Evolutionary conservation across 2,888 invertebrate species (phyloP).

Genomic region (Phragmatobia fuliginosa): DNA sequence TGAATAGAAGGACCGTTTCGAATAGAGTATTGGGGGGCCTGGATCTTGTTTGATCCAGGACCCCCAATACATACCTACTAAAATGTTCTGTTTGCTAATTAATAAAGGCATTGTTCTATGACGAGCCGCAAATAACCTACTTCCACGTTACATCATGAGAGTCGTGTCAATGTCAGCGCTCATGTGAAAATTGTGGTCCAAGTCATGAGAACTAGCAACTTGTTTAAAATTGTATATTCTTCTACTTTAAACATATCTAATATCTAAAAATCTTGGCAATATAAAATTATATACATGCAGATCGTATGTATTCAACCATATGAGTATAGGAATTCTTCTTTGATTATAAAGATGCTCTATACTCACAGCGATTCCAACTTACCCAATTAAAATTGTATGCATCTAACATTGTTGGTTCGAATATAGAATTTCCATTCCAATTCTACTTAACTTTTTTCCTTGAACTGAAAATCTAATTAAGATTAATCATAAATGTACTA

Average conservation of each 20-base stretch:
- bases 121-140: constrained; percentile 41
- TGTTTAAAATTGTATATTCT: not conserved
- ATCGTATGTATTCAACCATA: too few species aligned
- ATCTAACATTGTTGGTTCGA: not conserved
- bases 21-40: too few species aligned
- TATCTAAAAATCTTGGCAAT: too few species aligned
- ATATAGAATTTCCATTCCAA: not conserved
- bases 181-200: constrained; percentile 30
- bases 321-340: too few species aligned
- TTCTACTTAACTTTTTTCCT: too few species aligned
- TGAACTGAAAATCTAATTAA: too few species aligned
- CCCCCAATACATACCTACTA: too few species aligned
- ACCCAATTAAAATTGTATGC: not conserved
- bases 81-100: constrained; percentile 45
- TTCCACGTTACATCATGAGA: constrained; percentile 56
- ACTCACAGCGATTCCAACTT: not conserved
- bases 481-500: too few species aligned
- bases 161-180: constrained; percentile 61
- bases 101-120: constrained; percentile 48
- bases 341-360: too few species aligned
- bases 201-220: constrained; percentile 6
- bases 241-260: too few species aligned
- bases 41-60: too few species aligned
- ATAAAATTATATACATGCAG: not conserved
- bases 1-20: too few species aligned